Percentiles rank a stretch among this genome's conserved stretches.
Evolutionary conservation across 1,140 invertebrate genomes (phyloP).

Genomic region (Helicoverpa zea): DNA sequence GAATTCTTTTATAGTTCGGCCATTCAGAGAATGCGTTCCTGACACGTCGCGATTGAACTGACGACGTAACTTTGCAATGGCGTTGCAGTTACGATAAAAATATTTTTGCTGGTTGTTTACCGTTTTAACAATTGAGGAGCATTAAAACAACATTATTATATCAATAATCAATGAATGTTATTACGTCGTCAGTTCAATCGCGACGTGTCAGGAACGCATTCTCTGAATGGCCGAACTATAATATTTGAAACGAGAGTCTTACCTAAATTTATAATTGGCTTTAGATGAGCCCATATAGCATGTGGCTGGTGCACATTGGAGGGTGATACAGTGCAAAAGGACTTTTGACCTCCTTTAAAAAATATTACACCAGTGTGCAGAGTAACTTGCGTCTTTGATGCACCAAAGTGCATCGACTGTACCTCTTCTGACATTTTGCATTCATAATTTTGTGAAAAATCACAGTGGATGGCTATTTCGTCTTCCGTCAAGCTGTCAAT

Average conservation of each 20-base stretch:
- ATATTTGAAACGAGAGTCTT: neutral
- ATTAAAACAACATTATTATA: too few species aligned
- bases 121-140: too few species aligned
- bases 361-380: neutral
- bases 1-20: too few species aligned
- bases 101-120: too few species aligned
- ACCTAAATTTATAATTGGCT: neutral
- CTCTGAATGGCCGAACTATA: too few species aligned
- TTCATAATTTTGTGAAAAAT: conserved; percentile 3
- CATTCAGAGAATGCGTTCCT: too few species aligned
- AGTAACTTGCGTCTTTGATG: conserved; percentile 2
- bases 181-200: too few species aligned
- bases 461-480: neutral
- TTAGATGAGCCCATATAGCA: conserved; percentile 1
- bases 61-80: too few species aligned
- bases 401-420: neutral
- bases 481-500: conserved; percentile 3
- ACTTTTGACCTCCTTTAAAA: conserved; percentile 3
- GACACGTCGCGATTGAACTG: too few species aligned
- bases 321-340: neutral
- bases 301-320: conserved; percentile 10
- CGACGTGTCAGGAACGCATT: too few species aligned
- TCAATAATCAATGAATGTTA: too few species aligned
- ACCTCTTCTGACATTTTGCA: conserved; percentile 5
- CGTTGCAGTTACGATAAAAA: too few species aligned